Evolutionary conservation across 64 coral and sea anemone genomes (phyloP).

Genomic region (Montipora capricornis): DNA sequence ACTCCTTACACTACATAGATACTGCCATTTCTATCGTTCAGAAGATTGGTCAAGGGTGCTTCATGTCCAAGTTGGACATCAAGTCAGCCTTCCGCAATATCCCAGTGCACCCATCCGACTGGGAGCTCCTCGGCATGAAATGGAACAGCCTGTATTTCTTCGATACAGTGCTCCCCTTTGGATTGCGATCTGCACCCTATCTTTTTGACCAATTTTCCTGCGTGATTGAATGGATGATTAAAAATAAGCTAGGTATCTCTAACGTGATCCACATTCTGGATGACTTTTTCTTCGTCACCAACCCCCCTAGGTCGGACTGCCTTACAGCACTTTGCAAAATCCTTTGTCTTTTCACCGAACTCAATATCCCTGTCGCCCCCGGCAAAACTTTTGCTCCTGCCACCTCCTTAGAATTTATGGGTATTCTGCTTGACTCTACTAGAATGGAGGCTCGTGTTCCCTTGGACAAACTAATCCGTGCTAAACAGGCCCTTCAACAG

Average conservation of each 20-base stretch:
- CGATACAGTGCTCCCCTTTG: background rate
- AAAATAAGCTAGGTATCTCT: background rate
- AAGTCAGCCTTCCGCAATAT: too few species aligned
- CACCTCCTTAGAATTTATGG: too few species aligned
- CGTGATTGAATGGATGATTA: background rate
- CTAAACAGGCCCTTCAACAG: background rate
- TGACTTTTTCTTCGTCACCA: slow-evolving; percentile 17
- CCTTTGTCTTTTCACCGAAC: too few species aligned
- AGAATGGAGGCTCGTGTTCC: background rate
- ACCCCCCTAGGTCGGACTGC: background rate
- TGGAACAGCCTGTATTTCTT: background rate
- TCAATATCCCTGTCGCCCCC: background rate
- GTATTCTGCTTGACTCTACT: too few species aligned
- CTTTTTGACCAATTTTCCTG: background rate
- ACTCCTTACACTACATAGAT: too few species aligned
- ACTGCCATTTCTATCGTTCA: too few species aligned
- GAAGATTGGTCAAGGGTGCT: too few species aligned
- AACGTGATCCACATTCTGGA: slow-evolving; percentile 24
- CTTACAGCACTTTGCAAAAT: background rate
- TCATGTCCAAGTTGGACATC: background rate
- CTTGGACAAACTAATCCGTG: background rate
- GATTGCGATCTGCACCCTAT: background rate
- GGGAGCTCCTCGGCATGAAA: too few species aligned
- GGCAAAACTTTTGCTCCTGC: background rate
- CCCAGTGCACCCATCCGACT: too few species aligned